Evolutionary conservation across 2,888 invertebrate species (phyloP).

Genomic region (Lampropteryx suffumata): DNA sequence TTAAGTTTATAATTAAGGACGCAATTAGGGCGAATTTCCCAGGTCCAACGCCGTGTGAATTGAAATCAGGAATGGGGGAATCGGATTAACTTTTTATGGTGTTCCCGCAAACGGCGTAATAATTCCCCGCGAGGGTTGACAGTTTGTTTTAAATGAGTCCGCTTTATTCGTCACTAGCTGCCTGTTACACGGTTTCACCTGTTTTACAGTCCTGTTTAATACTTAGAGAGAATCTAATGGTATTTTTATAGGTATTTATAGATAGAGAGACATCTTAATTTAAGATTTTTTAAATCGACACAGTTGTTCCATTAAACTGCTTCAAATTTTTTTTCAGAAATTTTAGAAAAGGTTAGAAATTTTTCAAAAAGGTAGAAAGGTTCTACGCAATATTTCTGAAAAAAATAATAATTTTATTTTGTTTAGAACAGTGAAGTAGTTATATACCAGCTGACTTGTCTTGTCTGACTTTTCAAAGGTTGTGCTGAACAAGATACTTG

Average conservation of each 20-base stretch:
- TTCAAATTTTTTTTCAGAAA: no score
- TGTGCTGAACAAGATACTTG: conserved; percentile 49
- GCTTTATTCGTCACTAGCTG: conserved; percentile 14
- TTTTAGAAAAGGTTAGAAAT: no score
- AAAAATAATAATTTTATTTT: no score
- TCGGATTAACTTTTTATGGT: conserved; percentile 21
- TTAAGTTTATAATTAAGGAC: conserved; percentile 19
- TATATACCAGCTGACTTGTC: conserved; percentile 61
- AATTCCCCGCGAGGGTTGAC: conserved; percentile 12
- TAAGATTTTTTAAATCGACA: no score
- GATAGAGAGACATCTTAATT: no score
- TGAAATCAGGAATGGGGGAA: conserved; percentile 11
- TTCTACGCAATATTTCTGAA: no score
- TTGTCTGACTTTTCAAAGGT: conserved; percentile 51
- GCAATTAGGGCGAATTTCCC: conserved; percentile 13
- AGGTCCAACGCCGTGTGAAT: conserved; percentile 9
- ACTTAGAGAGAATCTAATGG: no score
- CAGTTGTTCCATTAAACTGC: no score
- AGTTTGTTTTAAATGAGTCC: conserved; percentile 13
- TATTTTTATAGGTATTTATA: no score
- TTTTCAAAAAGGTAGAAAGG: no score
- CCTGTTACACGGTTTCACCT: no score
- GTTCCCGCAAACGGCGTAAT: conserved; percentile 10
- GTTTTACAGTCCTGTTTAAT: no score
- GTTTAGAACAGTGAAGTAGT: neutral